Evolutionary conservation across 2,888 invertebrate genomes (phyloP).

Genomic region (Pristionchus maxplancki): DNA sequence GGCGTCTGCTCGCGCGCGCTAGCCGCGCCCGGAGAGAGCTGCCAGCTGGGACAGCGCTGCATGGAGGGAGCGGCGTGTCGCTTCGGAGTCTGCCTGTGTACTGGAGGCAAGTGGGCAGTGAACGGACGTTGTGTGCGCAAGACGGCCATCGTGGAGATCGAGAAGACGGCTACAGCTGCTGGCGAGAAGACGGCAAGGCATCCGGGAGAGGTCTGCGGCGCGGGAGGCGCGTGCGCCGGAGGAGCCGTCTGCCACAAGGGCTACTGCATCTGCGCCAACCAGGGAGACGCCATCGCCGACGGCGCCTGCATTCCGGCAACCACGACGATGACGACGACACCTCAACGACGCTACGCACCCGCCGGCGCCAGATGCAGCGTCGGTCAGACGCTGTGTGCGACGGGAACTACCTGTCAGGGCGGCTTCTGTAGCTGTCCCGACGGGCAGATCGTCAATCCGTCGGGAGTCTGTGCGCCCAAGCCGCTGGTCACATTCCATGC

Average conservation of each 20-base stretch:
- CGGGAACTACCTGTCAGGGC: constrained; percentile 61
- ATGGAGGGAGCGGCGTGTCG: constrained; percentile 69
- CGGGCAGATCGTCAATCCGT: constrained; percentile 52
- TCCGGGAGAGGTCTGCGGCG: constrained; percentile 50
- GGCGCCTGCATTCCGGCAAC: constrained; percentile 61
- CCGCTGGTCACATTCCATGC: background rate
- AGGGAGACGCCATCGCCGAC: constrained; percentile 65
- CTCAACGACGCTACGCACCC: constrained; percentile 54
- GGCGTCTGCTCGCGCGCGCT: constrained; percentile 55
- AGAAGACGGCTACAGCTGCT: background rate
- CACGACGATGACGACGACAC: constrained; percentile 51
- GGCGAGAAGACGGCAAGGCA: background rate
- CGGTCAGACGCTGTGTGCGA: constrained; percentile 58
- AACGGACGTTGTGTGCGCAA: constrained; percentile 63
- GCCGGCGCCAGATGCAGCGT: constrained; percentile 69
- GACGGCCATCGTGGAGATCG: constrained; percentile 45
- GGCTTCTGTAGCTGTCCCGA: constrained; percentile 66
- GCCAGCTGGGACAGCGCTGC: constrained; percentile 70
- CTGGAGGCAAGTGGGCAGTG: constrained; percentile 59
- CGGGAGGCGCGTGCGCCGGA: constrained; percentile 64
- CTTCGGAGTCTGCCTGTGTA: constrained; percentile 72
- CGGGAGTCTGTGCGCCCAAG: constrained; percentile 35
- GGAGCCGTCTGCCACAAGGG: constrained; percentile 63
- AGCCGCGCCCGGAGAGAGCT: constrained; percentile 68
- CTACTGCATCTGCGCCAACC: constrained; percentile 63